Evolutionary conservation across 2,113 vertebrate species (phyloP).

Genomic region (Aleadryas rufinucha): DNA sequence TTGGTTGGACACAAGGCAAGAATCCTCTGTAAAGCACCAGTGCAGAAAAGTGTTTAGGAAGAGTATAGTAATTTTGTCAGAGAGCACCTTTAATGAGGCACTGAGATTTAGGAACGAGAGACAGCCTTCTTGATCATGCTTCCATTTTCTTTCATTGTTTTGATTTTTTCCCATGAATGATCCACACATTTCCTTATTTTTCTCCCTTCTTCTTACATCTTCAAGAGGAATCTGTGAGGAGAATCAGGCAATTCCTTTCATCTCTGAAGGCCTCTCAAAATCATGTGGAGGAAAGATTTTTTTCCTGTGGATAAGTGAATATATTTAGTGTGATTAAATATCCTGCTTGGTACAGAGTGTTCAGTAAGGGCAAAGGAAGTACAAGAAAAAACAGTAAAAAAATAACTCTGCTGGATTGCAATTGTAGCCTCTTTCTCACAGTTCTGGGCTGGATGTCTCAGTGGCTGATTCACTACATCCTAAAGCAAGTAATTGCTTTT

Average conservation of each 20-base stretch:
- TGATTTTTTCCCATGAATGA: neutral
- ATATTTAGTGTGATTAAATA: neutral
- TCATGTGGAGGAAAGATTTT: neutral
- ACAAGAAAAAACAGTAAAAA: neutral
- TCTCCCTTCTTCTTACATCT: neutral
- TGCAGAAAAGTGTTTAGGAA: neutral
- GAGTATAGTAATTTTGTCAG: neutral
- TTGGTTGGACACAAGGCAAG: neutral
- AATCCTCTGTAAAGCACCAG: neutral
- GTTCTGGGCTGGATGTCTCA: neutral
- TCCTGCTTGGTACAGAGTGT: neutral
- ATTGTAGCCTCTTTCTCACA: neutral
- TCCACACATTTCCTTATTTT: neutral
- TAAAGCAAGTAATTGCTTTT: neutral
- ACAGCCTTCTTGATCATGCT: neutral
- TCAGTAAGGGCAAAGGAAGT: neutral
- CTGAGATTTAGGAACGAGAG: neutral
- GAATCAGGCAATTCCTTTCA: neutral
- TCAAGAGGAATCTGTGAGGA: neutral
- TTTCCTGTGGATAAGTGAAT: neutral
- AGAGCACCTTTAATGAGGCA: neutral
- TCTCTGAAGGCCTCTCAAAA: neutral
- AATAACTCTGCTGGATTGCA: neutral
- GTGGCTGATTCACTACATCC: neutral
- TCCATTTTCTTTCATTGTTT: neutral